Percentiles rank a stretch among this genome's conserved stretches.
phyloP scores from a whole-genome alignment of 1,140 invertebrate species.

The Artemia franciscana region DNA sequence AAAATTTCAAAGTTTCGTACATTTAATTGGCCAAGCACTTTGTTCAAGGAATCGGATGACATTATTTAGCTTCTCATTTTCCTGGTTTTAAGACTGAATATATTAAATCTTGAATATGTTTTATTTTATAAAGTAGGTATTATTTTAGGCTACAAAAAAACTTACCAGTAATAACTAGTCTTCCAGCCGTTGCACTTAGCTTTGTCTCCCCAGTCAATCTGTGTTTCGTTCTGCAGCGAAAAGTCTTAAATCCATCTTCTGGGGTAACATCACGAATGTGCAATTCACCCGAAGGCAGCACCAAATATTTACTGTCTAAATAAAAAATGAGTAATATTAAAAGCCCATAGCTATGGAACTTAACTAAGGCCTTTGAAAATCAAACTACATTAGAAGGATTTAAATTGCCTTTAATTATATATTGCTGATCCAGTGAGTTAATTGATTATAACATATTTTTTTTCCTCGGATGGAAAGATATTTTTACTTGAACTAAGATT shows the following conservation, averaged over 20 bases:
- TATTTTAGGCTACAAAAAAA: constrained; percentile 13
- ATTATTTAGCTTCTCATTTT: not conserved
- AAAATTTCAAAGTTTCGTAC: not conserved
- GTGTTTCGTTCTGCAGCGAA: constrained; percentile 77
- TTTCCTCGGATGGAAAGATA: no score
- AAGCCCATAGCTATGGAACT: no score
- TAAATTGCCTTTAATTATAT: no score
- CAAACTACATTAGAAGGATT: no score
- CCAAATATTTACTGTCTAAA: constrained; percentile 75
- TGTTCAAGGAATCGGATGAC: no score
- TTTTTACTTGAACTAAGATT: no score
- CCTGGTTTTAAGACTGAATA: not conserved
- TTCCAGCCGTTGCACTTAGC: constrained; percentile 72
- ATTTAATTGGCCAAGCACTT: not conserved
- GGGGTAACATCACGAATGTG: constrained; percentile 79
- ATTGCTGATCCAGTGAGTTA: no score
- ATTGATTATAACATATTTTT: no score
- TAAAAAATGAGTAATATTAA: constrained; percentile 4
- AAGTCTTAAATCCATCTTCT: constrained; percentile 65
- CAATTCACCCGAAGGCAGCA: constrained; percentile 71
- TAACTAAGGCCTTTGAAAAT: no score
- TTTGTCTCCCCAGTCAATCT: constrained; percentile 75
- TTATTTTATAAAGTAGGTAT: not conserved
- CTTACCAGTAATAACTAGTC: constrained; percentile 85
- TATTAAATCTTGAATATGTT: constrained; percentile 2